Base-by-base conservation (phyloP, 2,888 invertebrate species). In the Crepidodera aurea region DNA sequence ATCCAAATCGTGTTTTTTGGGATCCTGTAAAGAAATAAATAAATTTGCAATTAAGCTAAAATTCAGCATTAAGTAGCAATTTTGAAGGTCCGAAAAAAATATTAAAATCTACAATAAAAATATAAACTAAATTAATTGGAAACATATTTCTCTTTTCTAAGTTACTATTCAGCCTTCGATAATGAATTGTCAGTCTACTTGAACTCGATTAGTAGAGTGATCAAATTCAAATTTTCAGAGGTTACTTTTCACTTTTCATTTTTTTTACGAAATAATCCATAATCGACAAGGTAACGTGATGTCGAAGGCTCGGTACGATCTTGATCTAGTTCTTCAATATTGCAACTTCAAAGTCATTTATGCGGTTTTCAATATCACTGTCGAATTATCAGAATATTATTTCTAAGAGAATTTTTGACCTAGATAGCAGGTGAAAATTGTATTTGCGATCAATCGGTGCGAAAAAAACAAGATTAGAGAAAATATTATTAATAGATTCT, bases 291-390 rank as follows among this genome's bases (percentile, higher is more conserved):
- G 40, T 50, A 62, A 62, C 59, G 58, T 55, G 54, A 46, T 7
- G 8, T n/a, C 39, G 22, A 44, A 40, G 62, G 58, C 50, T 62
- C 42, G 58, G 62, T 19, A 12, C 27, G 62, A 29, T 59, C 62
- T 62, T 62, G 62, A 58, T 62, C 62, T 50, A 62, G 27, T 58
- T 62, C 50, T 59, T 62, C 16, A 39, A 40, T 40, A 15, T 40
- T 40, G 6, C 1, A 16, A 48, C 62, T 54, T 62, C 58, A 51
- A 44, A 25, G 39, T 42, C 29, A 18, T 12, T 56, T 12, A 12
- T 10, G 16, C 22, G 22, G 25, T 19, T 62, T 32, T 51, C 40
- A 62, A 57, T 64, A 51, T 22, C 27, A 22, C 29, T 48, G 39
- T 48, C 32, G 8, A 48, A 48, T 48, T 42, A 18, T 42, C 13